Conservation (phyloP, 2,113 vertebrate species). For the Carlito syrichta region DNA sequence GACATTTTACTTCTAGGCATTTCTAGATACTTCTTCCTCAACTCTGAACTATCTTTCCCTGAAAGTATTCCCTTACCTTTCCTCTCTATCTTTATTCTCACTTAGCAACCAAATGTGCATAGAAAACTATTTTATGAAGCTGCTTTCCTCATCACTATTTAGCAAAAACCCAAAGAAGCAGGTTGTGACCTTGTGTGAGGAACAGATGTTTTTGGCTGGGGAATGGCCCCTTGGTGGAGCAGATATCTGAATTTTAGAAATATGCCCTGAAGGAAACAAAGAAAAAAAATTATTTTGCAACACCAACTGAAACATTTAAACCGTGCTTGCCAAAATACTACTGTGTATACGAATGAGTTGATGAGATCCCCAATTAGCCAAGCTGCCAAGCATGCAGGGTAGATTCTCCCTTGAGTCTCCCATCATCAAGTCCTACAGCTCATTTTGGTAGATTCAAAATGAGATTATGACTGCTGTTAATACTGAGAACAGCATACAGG, state of each 20-base stretch:
- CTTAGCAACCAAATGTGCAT: neutral
- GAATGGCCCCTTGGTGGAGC: neutral
- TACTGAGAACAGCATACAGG: neutral
- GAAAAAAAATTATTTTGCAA: too few species aligned
- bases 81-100: neutral
- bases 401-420: neutral
- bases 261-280: neutral
- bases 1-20: neutral
- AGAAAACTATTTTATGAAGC: neutral
- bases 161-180: neutral
- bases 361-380: neutral
- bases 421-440: neutral
- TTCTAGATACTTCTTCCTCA: neutral
- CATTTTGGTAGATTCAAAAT: neutral
- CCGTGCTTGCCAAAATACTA: neutral
- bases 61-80: neutral
- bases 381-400: neutral
- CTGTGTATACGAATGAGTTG: neutral
- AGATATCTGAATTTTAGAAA: neutral
- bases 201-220: neutral
- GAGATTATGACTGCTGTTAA: neutral
- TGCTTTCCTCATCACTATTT: neutral
- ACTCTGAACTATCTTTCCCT: neutral
- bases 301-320: neutral
- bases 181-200: neutral